These are phyloP conservation scores for Hycleus phaleratus DNA, from an alignment of 1,140 invertebrate species.

Conservation along the genomic window DNA sequence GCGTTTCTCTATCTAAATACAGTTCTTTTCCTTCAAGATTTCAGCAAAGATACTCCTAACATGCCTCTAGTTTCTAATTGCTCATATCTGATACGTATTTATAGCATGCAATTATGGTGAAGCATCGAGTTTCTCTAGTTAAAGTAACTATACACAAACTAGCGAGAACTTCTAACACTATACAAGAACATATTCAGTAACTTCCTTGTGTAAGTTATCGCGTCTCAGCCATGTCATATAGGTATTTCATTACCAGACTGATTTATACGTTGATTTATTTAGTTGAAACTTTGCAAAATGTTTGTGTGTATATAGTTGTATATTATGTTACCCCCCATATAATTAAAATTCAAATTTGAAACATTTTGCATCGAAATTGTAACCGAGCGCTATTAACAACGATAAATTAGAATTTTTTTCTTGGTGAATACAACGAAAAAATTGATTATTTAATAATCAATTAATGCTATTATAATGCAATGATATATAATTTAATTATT, in stretches of 20 bases:
- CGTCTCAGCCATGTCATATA: conserved; percentile 34
- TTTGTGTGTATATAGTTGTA: neutral
- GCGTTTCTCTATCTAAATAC: too few species aligned
- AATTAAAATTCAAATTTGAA: conserved; percentile 26
- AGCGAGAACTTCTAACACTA: conserved; percentile 29
- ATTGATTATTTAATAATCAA: too few species aligned
- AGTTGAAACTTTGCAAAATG: conserved; percentile 28
- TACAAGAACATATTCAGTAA: conserved; percentile 32
- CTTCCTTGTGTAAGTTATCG: conserved; percentile 29
- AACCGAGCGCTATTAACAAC: too few species aligned
- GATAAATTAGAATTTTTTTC: too few species aligned
- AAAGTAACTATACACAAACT: conserved; percentile 12
- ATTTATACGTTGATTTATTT: conserved; percentile 35
- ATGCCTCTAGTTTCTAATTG: conserved; percentile 32
- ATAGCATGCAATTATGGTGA: conserved; percentile 33
- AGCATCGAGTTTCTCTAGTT: conserved; percentile 31
- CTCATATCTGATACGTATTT: conserved; percentile 38
- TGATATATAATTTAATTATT: too few species aligned
- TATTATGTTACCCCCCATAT: conserved; percentile 20
- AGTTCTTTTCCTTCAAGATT: too few species aligned
- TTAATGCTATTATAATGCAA: too few species aligned
- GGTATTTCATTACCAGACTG: conserved; percentile 36
- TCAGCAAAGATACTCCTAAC: conserved; percentile 10
- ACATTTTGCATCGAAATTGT: too few species aligned
- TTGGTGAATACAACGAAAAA: too few species aligned